Evolutionary conservation across 2,113 vertebrate genomes (phyloP).

Genomic region (Elephantulus edwardii): DNA sequence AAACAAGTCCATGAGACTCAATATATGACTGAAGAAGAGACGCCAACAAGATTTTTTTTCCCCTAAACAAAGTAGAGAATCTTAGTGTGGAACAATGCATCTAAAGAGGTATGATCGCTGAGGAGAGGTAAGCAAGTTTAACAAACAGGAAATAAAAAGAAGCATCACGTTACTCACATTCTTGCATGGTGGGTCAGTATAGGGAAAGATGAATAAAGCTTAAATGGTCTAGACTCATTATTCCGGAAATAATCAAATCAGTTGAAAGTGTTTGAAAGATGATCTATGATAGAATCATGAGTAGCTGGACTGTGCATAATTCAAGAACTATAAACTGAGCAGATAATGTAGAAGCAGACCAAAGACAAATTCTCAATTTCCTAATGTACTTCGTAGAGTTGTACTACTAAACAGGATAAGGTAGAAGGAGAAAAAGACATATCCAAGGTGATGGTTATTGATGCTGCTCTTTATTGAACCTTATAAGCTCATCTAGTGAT

Average conservation of each 20-base stretch:
- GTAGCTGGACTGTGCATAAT: no score
- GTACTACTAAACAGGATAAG: no score
- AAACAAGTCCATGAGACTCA: no score
- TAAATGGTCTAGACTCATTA: neutral
- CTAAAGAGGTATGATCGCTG: neutral
- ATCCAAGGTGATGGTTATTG: neutral
- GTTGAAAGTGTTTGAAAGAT: neutral
- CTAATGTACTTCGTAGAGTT: neutral
- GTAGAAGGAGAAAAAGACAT: neutral
- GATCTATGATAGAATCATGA: neutral
- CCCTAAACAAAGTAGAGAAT: no score
- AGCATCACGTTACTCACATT: neutral
- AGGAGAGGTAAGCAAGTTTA: neutral
- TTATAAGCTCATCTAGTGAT: neutral
- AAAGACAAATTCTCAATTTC: neutral
- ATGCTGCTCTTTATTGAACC: neutral
- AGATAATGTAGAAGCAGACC: no score
- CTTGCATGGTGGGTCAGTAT: fast-evolving
- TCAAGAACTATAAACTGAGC: neutral
- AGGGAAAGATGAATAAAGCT: neutral
- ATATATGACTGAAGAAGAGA: no score
- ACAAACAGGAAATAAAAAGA: neutral
- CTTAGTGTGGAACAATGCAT: neutral
- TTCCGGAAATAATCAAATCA: neutral
- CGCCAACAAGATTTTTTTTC: no score